Evolutionary conservation across 2,797 vertebrate species (phyloP).

Genomic region (Myotis pilosus): DNA sequence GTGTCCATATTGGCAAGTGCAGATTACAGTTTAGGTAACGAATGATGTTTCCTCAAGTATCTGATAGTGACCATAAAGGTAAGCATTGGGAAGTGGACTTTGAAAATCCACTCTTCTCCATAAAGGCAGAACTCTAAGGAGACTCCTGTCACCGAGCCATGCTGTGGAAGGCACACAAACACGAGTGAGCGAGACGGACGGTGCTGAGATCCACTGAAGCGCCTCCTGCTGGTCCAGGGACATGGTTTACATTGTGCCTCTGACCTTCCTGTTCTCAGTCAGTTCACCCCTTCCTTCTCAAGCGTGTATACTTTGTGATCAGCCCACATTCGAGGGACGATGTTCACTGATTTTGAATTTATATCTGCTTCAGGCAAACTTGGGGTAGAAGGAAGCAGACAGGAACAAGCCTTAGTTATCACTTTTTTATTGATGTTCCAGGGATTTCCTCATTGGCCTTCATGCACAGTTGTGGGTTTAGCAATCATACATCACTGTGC

Average conservation of each 20-base stretch:
- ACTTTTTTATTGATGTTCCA: slow-evolving; percentile 27
- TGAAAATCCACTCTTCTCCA: not conserved
- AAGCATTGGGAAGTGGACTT: not conserved
- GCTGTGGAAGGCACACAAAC: not conserved
- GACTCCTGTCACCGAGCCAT: not conserved
- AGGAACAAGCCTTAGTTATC: not conserved
- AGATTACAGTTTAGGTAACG: not conserved
- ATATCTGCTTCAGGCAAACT: slow-evolving; percentile 24
- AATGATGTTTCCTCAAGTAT: not conserved
- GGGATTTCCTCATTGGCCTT: not conserved
- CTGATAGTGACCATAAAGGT: not conserved
- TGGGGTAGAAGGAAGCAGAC: not conserved
- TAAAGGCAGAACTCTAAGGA: not conserved
- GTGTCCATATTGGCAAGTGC: no score
- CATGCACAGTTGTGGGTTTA: not conserved
- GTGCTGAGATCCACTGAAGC: not conserved
- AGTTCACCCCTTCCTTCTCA: not conserved
- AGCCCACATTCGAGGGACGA: not conserved
- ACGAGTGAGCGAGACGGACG: not conserved
- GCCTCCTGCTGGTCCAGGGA: not conserved
- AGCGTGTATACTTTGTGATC: not conserved
- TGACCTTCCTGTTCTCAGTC: not conserved
- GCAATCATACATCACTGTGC: not conserved
- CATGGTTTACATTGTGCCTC: not conserved
- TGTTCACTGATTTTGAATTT: not conserved